Conservation (phyloP, 2,888 invertebrate species). For the Rhagium mordax region DNA sequence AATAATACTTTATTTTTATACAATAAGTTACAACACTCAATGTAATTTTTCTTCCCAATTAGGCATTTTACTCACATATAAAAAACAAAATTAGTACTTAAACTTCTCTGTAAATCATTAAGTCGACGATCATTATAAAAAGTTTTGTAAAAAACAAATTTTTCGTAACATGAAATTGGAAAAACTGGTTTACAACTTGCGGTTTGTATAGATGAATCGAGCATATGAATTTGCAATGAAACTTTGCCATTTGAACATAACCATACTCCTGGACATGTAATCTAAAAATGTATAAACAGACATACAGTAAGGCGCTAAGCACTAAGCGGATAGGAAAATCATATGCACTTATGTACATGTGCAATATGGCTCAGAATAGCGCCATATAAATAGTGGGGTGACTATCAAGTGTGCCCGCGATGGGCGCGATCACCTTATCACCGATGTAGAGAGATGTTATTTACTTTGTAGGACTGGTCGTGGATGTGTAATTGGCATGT, state of each 20-base stretch:
- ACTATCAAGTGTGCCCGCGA: too few relatives aligned
- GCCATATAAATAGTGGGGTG: too few relatives aligned
- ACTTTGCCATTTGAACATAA: conserved; percentile 85
- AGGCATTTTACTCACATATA: not conserved
- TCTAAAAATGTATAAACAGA: conserved; percentile 67
- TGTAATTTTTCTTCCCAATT: not conserved
- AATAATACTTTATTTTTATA: too few relatives aligned
- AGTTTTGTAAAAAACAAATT: conserved; percentile 80
- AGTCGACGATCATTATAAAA: conserved; percentile 69
- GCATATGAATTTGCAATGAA: conserved; percentile 78
- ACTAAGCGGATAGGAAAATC: too few relatives aligned
- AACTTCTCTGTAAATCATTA: conserved; percentile 69
- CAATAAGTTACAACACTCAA: too few relatives aligned
- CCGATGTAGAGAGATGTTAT: too few relatives aligned
- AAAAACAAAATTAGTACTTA: conserved; percentile 61
- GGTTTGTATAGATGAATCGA: conserved; percentile 81
- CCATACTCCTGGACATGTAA: conserved; percentile 91
- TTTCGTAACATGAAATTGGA: conserved; percentile 81
- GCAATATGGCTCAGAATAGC: too few relatives aligned
- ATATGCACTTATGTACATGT: too few relatives aligned
- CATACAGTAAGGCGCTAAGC: too few relatives aligned
- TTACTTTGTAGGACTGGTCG: too few relatives aligned
- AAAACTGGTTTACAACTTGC: conserved; percentile 78
- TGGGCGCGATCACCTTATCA: too few relatives aligned
- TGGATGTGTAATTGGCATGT: too few relatives aligned